These are phyloP conservation scores for Spodoptera littoralis DNA, from an alignment of 2,888 invertebrate species.

Conservation along the genomic window DNA sequence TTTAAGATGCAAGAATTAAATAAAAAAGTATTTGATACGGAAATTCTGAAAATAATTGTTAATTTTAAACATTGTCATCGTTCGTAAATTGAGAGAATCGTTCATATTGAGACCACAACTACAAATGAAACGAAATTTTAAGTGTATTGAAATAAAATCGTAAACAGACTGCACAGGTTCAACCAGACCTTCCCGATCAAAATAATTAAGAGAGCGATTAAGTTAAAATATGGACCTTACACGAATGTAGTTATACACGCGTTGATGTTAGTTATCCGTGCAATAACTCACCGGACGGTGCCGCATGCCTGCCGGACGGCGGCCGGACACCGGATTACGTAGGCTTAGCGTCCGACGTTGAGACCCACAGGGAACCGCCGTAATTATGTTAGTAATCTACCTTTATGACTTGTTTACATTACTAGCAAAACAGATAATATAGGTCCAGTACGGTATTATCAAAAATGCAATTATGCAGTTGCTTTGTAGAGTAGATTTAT, in stretches of 20 bases:
- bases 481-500: too few relatives aligned
- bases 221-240: constrained; percentile 23
- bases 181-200: neutral
- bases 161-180: neutral
- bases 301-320: constrained; percentile 42
- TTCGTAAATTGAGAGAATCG: too few relatives aligned
- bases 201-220: constrained; percentile 41
- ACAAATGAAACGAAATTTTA: too few relatives aligned
- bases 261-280: constrained; percentile 53
- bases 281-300: constrained; percentile 60
- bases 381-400: constrained; percentile 57
- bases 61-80: too few relatives aligned
- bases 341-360: constrained; percentile 54
- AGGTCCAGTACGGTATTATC: too few relatives aligned
- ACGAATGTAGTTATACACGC: constrained; percentile 46
- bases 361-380: constrained; percentile 35
- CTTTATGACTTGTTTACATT: constrained; percentile 49
- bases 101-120: too few relatives aligned
- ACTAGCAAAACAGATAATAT: constrained; percentile 22
- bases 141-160: neutral
- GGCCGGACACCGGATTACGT: constrained; percentile 54
- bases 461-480: too few relatives aligned
- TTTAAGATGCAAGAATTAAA: too few relatives aligned
- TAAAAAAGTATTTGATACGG: too few relatives aligned
- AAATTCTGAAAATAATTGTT: too few relatives aligned